A percentile compares a stretch with the other conserved stretches of the same genome.
phyloP scores from a whole-genome alignment of 2,888 invertebrate species.

The Bombylius major region DNA sequence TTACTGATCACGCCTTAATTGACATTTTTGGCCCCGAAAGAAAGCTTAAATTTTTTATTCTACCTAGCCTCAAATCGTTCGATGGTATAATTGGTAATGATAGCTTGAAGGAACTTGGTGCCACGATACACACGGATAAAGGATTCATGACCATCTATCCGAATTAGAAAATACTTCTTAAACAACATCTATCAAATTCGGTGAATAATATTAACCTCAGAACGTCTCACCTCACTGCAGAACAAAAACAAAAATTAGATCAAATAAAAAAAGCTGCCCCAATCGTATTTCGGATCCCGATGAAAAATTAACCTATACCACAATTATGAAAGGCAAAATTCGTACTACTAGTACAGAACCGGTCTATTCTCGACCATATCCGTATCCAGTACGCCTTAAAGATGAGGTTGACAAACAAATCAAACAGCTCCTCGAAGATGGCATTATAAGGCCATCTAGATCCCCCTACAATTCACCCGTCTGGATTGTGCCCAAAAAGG shows the following conservation, averaged over 20 bases:
- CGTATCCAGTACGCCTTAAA: too few relatives aligned
- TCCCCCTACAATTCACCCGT: slow-evolving; percentile 13
- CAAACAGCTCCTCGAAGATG: not conserved
- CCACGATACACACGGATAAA: slow-evolving; percentile 4
- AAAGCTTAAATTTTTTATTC: slow-evolving; percentile 10
- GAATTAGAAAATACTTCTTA: not conserved
- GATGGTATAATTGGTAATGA: slow-evolving; percentile 11
- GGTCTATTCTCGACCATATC: too few relatives aligned
- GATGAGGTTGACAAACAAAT: too few relatives aligned
- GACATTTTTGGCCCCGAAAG: slow-evolving; percentile 2
- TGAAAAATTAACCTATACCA: too few relatives aligned
- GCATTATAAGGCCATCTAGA: slow-evolving; percentile 10
- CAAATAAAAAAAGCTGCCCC: too few relatives aligned
- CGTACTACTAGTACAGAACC: too few relatives aligned
- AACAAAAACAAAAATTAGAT: too few relatives aligned
- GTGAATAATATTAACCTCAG: too few relatives aligned
- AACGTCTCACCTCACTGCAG: too few relatives aligned
- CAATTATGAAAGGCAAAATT: too few relatives aligned
- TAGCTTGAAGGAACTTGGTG: slow-evolving; percentile 4
- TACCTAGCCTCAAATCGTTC: slow-evolving; percentile 5
- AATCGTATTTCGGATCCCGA: too few relatives aligned
- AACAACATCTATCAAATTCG: too few relatives aligned
- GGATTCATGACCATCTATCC: slow-evolving; percentile 5
- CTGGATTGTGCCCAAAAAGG: not conserved
- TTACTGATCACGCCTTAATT: slow-evolving; percentile 9